A percentile compares a stretch with the other conserved stretches of the same genome.
phyloP scores from a whole-genome alignment of 2,797 vertebrate species.

The Pelobates cultripes region DNA sequence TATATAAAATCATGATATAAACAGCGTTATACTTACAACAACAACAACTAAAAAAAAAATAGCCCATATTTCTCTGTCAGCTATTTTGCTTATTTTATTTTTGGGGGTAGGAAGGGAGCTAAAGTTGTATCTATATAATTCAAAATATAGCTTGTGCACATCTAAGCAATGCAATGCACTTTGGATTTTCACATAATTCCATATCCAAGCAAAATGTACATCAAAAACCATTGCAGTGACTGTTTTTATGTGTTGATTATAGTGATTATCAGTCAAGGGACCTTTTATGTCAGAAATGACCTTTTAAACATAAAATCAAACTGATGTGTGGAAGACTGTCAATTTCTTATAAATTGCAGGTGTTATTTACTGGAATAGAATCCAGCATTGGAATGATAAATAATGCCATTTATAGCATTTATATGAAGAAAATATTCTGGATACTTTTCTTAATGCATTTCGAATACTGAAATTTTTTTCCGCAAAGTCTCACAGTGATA shows the following conservation, averaged over 20 bases:
- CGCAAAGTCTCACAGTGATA: too few relatives aligned
- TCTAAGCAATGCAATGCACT: not conserved
- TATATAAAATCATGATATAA: too few relatives aligned
- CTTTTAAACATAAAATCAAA: not conserved
- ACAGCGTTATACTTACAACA: too few relatives aligned
- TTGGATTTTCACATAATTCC: not conserved
- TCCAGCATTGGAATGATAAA: not conserved
- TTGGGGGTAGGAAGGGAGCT: too few relatives aligned
- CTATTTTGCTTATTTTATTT: too few relatives aligned
- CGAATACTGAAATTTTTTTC: too few relatives aligned
- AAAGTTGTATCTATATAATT: not conserved
- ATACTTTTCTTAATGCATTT: too few relatives aligned
- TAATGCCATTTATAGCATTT: not conserved
- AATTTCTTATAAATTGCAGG: conserved; percentile 2
- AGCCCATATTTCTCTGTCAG: too few relatives aligned
- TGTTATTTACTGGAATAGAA: conserved; percentile 1
- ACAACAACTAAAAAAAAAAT: too few relatives aligned
- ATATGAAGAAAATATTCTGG: too few relatives aligned
- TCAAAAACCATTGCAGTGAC: not conserved
- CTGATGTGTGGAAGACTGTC: not conserved
- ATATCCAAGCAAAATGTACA: not conserved
- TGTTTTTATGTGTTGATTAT: conserved; percentile 14
- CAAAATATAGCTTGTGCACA: not conserved
- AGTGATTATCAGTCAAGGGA: conserved; percentile 20
- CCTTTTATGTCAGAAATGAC: not conserved